These are phyloP conservation scores for Sorex maritimensis DNA, from an alignment of 2,797 vertebrate genomes.

Conservation along the genomic window DNA sequence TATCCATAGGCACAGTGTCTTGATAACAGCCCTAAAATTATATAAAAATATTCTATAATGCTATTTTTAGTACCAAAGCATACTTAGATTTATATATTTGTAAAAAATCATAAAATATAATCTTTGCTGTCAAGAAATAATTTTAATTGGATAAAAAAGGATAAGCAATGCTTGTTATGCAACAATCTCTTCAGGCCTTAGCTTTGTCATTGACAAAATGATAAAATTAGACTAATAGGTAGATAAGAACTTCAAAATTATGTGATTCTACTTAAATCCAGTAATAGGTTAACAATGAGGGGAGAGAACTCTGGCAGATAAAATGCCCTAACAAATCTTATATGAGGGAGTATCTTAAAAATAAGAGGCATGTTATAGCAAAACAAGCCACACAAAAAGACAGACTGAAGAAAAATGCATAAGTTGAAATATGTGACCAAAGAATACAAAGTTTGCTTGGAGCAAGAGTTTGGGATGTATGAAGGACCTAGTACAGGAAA, in stretches of 20 bases:
- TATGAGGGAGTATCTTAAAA: background rate
- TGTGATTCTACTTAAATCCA: conserved; percentile 12
- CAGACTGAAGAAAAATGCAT: background rate
- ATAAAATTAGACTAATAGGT: conserved; percentile 36
- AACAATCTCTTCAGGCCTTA: background rate
- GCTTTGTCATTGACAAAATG: background rate
- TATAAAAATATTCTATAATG: background rate
- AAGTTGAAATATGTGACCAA: background rate
- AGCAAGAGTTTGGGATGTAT: background rate
- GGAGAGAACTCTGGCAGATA: background rate
- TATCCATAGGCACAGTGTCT: background rate
- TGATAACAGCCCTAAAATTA: background rate
- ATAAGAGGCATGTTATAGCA: background rate
- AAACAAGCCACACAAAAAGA: background rate
- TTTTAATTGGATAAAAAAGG: background rate
- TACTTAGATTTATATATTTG: background rate
- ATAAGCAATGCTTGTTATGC: background rate
- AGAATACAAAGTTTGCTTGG: background rate
- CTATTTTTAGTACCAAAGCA: conserved; percentile 17
- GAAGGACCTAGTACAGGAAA: background rate
- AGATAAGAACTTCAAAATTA: background rate
- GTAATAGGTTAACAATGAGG: background rate
- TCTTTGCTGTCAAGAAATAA: background rate
- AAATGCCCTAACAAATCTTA: background rate
- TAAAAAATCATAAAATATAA: background rate